Evolutionary conservation across 2,113 vertebrate species (phyloP).

Genomic region (Ptychochromis oligacanthus): DNA sequence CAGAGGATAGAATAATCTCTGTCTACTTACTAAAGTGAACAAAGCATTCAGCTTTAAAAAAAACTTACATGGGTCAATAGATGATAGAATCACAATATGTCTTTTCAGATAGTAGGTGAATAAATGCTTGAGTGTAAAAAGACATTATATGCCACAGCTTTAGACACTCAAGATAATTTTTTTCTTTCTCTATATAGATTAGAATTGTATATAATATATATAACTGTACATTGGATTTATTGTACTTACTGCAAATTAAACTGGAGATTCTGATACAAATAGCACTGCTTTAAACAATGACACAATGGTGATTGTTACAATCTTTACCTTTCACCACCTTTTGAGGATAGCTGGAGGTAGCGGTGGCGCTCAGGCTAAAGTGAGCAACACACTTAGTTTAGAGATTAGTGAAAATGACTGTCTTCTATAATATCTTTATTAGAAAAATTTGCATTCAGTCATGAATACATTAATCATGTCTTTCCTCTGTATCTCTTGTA

Average conservation of each 20-base stretch:
- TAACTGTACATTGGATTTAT: background rate
- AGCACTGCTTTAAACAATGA: background rate
- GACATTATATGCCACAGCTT: background rate
- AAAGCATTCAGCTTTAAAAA: slow-evolving; percentile 8
- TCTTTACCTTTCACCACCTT: background rate
- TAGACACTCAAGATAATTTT: background rate
- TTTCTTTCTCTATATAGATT: background rate
- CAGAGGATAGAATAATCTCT: background rate
- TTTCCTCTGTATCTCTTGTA: background rate
- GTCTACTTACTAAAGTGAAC: background rate
- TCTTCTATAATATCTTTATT: background rate
- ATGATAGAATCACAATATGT: background rate
- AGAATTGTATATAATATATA: background rate
- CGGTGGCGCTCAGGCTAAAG: background rate
- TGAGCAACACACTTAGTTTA: background rate
- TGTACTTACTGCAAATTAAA: background rate
- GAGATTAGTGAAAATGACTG: background rate
- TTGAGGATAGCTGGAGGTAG: background rate
- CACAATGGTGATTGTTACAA: background rate
- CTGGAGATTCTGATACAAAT: background rate
- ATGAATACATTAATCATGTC: background rate
- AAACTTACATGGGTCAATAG: background rate
- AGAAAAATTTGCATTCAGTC: background rate
- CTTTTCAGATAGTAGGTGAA: background rate
- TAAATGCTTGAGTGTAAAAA: background rate